phyloP scores from a whole-genome alignment of 1,140 invertebrate species.

The Listronotus oregonensis region DNA sequence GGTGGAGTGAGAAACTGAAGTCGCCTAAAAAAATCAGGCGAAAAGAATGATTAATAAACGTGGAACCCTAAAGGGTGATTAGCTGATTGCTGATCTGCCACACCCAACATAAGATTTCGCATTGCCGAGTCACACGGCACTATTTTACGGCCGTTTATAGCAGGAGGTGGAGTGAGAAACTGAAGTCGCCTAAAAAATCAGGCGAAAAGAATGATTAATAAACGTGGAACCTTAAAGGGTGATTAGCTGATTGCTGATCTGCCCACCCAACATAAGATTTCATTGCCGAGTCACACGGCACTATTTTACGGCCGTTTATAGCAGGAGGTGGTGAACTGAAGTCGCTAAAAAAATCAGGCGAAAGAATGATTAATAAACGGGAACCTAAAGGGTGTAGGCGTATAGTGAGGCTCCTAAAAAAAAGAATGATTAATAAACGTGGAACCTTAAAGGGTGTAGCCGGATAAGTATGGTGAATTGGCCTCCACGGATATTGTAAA shows the following conservation, averaged over 20 bases:
- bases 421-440: no score
- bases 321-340: constrained; percentile 56
- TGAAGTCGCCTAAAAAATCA: constrained; percentile 39
- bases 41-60: no score
- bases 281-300: constrained; percentile 59
- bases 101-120: constrained; percentile 64
- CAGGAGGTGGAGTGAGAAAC: constrained; percentile 55
- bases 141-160: constrained; percentile 35
- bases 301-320: constrained; percentile 22
- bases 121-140: constrained; percentile 59
- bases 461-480: no score
- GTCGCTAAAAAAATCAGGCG: constrained; percentile 21
- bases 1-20: constrained; percentile 53
- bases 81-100: constrained; percentile 61
- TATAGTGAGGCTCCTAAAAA: constrained; percentile 34
- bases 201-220: no score
- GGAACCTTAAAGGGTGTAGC: no score
- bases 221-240: no score
- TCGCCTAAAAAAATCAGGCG: constrained; percentile 24
- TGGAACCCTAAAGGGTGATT: no score
- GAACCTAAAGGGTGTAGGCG: no score
- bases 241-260: constrained; percentile 61
- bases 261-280: constrained; percentile 63
- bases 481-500: no score
- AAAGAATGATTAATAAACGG: no score